Percentiles rank a stretch among this genome's conserved stretches.
Conservation (phyloP, 2,888 invertebrate genomes). For the Allophyes oxyacanthae region DNA sequence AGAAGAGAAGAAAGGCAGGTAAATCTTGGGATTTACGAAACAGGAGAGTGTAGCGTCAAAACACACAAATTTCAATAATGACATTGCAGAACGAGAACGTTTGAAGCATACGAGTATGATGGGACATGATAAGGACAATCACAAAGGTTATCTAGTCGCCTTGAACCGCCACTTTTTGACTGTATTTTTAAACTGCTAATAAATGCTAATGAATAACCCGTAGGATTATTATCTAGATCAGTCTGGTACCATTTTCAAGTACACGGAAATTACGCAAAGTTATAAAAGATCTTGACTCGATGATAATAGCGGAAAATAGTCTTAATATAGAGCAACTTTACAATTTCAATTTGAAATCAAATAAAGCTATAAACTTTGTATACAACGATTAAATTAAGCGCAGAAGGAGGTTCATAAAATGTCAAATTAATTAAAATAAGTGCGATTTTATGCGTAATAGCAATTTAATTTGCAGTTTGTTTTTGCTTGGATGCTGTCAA, state of each 20-base stretch:
- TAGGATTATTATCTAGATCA: constrained; percentile 69
- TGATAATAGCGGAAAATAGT: constrained; percentile 30
- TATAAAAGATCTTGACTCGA: constrained; percentile 31
- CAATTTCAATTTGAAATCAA: constrained; percentile 36
- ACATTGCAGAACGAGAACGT: constrained; percentile 66
- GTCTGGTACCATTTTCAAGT: constrained; percentile 55
- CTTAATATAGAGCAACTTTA: constrained; percentile 28
- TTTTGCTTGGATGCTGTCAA: constrained; percentile 46
- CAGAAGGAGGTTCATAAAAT: constrained; percentile 42
- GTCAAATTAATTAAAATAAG: constrained; percentile 54
- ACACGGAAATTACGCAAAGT: constrained; percentile 38
- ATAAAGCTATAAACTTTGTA: constrained; percentile 40
- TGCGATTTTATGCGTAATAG: constrained; percentile 47
- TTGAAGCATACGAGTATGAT: constrained; percentile 74
- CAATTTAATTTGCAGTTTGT: constrained; percentile 51
- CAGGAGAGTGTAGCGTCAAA: constrained; percentile 44
- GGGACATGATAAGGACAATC: constrained; percentile 79
- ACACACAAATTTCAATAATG: constrained; percentile 68
- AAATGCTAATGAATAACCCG: constrained; percentile 74
- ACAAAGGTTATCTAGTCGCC: constrained; percentile 82
- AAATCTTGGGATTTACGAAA: constrained; percentile 17
- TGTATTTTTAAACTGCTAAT: constrained; percentile 74
- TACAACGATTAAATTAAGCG: constrained; percentile 24
- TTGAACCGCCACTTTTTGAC: constrained; percentile 81
- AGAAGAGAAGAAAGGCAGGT: constrained; percentile 31